A percentile compares a stretch with the other conserved stretches of the same genome.
phyloP scores from a whole-genome alignment of 2,797 vertebrate species.

The Halcyon badia region DNA sequence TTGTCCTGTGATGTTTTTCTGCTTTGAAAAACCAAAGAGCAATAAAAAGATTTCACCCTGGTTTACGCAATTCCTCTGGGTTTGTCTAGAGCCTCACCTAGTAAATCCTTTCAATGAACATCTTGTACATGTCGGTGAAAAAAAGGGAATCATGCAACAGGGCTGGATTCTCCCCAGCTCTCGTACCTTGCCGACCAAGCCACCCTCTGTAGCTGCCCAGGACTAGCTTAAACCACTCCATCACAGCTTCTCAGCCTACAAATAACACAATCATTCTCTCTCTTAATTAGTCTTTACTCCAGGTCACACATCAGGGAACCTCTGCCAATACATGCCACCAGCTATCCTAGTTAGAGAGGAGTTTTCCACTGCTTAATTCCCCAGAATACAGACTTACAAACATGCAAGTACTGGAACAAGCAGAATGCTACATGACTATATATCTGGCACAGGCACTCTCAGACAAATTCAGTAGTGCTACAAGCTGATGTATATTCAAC shows the following conservation, averaged over 20 bases:
- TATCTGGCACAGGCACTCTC: background rate
- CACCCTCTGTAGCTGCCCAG: background rate
- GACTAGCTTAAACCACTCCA: background rate
- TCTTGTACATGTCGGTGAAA: accelerated
- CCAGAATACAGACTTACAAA: background rate
- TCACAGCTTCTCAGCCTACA: background rate
- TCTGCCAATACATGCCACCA: background rate
- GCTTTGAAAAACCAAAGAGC: background rate
- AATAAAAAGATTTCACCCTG: background rate
- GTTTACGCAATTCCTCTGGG: background rate
- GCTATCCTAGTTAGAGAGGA: background rate
- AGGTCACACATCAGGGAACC: background rate
- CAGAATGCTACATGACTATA: accelerated
- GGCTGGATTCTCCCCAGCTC: background rate
- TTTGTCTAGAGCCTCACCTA: background rate
- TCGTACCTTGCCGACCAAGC: background rate
- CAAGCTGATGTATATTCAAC: background rate
- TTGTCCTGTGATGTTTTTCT: background rate
- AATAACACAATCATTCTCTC: accelerated
- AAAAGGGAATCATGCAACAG: accelerated
- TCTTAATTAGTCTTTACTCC: background rate
- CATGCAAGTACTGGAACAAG: background rate
- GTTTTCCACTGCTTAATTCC: background rate
- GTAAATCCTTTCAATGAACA: background rate
- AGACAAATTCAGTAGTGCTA: background rate